phyloP scores from a whole-genome alignment of 1,140 invertebrate species.

The Bombus turneri region DNA sequence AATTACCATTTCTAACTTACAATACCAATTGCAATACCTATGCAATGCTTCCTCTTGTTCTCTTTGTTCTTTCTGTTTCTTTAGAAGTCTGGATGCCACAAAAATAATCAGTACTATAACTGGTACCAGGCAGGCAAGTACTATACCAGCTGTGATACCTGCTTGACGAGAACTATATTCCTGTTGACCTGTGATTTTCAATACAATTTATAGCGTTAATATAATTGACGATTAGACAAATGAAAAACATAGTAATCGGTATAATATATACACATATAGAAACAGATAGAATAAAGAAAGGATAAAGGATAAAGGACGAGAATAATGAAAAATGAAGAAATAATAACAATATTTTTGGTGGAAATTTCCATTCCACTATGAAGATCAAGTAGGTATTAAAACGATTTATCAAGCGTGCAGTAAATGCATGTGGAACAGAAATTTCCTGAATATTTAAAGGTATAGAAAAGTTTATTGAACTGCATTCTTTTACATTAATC shows the following conservation, averaged over 20 bases:
- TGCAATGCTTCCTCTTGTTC: conserved; percentile 79
- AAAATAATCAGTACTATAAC: conserved; percentile 88
- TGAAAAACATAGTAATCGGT: neutral
- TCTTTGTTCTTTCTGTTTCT: conserved; percentile 82
- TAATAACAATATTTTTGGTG: conserved; percentile 69
- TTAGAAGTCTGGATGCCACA: conserved; percentile 86
- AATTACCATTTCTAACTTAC: neutral
- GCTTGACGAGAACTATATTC: conserved; percentile 90
- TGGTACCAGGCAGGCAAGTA: conserved; percentile 89
- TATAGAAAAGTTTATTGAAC: conserved; percentile 72
- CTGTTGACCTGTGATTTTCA: conserved; percentile 85
- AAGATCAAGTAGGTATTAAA: neutral
- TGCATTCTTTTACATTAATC: conserved; percentile 41
- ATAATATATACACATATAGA: neutral
- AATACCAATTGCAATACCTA: conserved; percentile 68
- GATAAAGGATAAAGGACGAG: conserved; percentile 41
- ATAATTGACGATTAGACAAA: neutral
- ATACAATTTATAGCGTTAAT: conserved; percentile 32
- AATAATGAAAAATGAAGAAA: conserved; percentile 49
- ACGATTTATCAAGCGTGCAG: conserved; percentile 3
- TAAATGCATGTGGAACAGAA: conserved; percentile 79
- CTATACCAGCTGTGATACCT: conserved; percentile 89
- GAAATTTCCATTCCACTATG: conserved; percentile 81
- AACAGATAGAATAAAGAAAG: conserved; percentile 11
- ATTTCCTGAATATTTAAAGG: conserved; percentile 71